phyloP scores from a whole-genome alignment of 2,113 vertebrate genomes.

The Calypte anna region DNA sequence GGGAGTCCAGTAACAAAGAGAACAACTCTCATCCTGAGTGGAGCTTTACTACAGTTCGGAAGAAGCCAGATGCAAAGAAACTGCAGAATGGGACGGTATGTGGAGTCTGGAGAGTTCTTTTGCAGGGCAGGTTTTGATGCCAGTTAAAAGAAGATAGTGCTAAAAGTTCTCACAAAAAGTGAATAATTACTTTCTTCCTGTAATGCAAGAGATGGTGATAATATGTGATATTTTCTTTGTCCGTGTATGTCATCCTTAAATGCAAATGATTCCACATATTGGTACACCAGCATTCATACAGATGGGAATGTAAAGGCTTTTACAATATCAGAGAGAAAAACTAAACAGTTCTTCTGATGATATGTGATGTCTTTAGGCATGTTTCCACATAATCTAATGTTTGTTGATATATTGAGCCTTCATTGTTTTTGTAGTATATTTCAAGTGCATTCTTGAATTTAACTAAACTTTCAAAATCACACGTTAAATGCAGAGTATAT shows the following conservation, averaged over 20 bases:
- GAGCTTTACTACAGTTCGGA: conserved; percentile 94
- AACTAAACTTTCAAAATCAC: not conserved
- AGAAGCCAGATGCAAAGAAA: conserved; percentile 89
- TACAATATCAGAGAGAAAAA: not conserved
- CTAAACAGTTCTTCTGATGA: not conserved
- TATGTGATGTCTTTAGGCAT: not conserved
- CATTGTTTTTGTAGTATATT: not conserved
- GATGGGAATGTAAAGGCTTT: not conserved
- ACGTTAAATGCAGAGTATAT: not conserved
- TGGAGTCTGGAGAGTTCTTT: not conserved
- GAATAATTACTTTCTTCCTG: not conserved
- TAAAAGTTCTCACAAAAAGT: not conserved
- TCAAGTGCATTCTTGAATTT: not conserved
- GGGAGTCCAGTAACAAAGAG: conserved; percentile 90
- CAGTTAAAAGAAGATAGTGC: not conserved
- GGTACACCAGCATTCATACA: not conserved
- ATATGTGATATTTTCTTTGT: not conserved
- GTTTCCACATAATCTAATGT: accelerated
- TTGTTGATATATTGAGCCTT: not conserved
- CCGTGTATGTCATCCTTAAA: not conserved
- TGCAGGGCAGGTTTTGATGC: not conserved
- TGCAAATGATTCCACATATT: accelerated
- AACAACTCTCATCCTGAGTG: conserved; percentile 87
- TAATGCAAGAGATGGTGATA: not conserved
- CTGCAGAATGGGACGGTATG: conserved; percentile 89